Percentiles rank a stretch among this genome's conserved stretches.
Evolutionary conservation across 92 coral and sea anemone genomes (phyloP).

Genomic region (Porites evermanni): DNA sequence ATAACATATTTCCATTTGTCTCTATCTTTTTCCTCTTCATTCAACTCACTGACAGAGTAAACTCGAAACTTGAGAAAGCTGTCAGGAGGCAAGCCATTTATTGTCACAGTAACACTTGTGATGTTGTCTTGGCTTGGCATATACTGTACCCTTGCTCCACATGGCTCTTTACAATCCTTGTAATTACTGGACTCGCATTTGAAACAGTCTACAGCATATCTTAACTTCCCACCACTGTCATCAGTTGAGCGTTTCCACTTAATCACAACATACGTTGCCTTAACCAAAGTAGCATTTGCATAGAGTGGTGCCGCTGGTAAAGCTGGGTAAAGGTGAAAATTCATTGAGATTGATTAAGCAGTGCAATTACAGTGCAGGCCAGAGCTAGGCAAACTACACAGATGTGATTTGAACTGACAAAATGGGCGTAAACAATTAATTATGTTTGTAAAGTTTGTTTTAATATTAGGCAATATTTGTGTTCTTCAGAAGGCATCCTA

Average conservation of each 20-base stretch:
- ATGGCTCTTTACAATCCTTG: slow-evolving; percentile 56
- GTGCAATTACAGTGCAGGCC: too few species aligned
- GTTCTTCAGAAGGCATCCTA: too few species aligned
- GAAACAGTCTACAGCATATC: slow-evolving; percentile 73
- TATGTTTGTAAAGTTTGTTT: too few species aligned
- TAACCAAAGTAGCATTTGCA: slow-evolving; percentile 1
- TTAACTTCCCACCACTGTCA: neutral
- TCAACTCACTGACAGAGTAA: slow-evolving; percentile 71
- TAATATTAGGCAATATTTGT: too few species aligned
- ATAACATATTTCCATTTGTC: slow-evolving; percentile 68
- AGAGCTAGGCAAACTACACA: too few species aligned
- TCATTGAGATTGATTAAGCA: neutral
- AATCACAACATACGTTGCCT: slow-evolving; percentile 15
- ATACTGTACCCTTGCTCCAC: slow-evolving; percentile 46
- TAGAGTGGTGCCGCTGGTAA: slow-evolving; percentile 18
- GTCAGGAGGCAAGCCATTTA: slow-evolving; percentile 56
- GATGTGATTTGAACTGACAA: too few species aligned
- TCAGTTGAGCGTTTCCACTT: slow-evolving; percentile 14
- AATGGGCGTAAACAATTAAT: too few species aligned
- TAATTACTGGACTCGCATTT: slow-evolving; percentile 54
- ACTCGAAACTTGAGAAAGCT: slow-evolving; percentile 70
- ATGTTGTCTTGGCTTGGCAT: slow-evolving; percentile 58
- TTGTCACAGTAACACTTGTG: slow-evolving; percentile 49
- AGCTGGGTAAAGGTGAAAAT: neutral
- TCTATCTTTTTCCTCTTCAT: slow-evolving; percentile 19